A percentile compares a stretch with the other conserved stretches of the same genome.
phyloP scores from a whole-genome alignment of 2,797 vertebrate species.

The Poeciliopsis gracilis region DNA sequence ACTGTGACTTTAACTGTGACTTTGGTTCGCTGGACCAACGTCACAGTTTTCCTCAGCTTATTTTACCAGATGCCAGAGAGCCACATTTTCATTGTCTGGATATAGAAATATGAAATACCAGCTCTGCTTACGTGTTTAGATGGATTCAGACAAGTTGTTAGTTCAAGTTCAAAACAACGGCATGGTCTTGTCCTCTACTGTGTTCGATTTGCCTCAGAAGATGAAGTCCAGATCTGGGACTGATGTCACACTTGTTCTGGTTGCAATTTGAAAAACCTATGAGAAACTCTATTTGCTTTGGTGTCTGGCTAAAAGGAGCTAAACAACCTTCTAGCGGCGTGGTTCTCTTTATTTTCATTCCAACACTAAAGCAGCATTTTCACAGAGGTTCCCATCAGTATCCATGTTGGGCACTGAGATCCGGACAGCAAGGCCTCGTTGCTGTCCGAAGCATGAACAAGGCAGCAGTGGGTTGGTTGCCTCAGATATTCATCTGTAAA shows the following conservation, averaged over 20 bases:
- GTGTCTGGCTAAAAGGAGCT: not conserved
- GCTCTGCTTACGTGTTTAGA: not conserved
- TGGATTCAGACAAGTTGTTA: not conserved
- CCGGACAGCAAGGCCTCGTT: too few relatives aligned
- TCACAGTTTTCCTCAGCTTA: not conserved
- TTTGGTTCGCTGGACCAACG: not conserved
- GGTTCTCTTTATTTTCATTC: not conserved
- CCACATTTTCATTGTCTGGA: not conserved
- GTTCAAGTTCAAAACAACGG: not conserved
- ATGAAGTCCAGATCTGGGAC: not conserved
- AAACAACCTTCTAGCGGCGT: not conserved
- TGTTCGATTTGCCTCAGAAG: not conserved
- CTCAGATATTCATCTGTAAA: not conserved
- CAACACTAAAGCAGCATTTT: not conserved
- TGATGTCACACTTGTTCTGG: not conserved
- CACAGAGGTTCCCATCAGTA: not conserved
- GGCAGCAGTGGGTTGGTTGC: too few relatives aligned
- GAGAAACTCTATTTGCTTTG: not conserved
- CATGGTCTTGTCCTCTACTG: not conserved
- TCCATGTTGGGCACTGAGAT: not conserved
- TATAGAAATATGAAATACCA: not conserved
- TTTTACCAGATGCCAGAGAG: not conserved
- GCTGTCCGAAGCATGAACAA: too few relatives aligned
- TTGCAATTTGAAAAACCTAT: not conserved
- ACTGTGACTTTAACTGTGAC: not conserved